Evolutionary conservation across 2,888 invertebrate genomes (phyloP).

Genomic region (Nomada ferruginata): DNA sequence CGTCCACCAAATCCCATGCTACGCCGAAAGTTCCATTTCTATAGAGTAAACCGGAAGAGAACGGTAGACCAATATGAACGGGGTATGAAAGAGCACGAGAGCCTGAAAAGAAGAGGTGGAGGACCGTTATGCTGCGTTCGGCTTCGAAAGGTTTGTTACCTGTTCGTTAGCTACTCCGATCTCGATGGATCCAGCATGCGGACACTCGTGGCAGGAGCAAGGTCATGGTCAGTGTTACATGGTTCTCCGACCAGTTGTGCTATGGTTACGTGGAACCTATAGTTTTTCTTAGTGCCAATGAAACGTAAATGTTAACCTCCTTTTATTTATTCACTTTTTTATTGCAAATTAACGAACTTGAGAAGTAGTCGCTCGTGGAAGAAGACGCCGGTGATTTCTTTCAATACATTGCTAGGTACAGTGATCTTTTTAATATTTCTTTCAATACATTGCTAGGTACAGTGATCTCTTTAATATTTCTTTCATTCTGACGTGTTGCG

Average conservation of each 20-base stretch:
- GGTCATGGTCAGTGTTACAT: constrained; percentile 76
- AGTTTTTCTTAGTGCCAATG: not conserved
- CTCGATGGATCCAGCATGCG: constrained; percentile 75
- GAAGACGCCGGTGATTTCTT: too few species aligned
- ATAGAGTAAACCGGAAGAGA: constrained; percentile 25
- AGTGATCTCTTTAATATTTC: too few species aligned
- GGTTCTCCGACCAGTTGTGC: constrained; percentile 29
- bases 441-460: too few species aligned
- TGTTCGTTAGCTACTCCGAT: constrained; percentile 67
- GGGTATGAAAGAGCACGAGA: constrained; percentile 31
- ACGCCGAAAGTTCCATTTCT: constrained; percentile 40
- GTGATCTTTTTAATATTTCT: too few species aligned
- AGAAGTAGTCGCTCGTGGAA: too few species aligned
- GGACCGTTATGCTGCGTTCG: constrained; percentile 79
- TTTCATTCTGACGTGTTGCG: not conserved
- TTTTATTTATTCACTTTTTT: not conserved
- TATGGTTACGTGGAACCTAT: not conserved
- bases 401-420: too few species aligned
- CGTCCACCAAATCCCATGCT: not conserved
- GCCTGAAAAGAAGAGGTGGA: constrained; percentile 62
- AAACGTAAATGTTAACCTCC: not conserved
- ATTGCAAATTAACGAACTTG: too few species aligned
- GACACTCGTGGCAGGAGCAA: constrained; percentile 65
- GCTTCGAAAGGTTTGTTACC: constrained; percentile 65
- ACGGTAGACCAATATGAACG: constrained; percentile 30